Conservation (phyloP, 2,888 invertebrate genomes). For the Ceramica pisi region DNA sequence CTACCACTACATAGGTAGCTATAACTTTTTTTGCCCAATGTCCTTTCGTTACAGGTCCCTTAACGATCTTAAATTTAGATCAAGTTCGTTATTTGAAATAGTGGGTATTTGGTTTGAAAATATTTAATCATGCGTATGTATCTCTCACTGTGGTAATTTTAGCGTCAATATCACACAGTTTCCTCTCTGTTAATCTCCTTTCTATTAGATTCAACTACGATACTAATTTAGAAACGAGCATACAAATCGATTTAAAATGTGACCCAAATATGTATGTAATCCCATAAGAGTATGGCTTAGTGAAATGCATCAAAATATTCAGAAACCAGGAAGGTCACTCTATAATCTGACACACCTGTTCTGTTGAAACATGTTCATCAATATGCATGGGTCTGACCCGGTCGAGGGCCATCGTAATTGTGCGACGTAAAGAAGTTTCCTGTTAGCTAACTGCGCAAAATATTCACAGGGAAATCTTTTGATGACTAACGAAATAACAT, state of each 20-base stretch:
- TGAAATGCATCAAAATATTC: conserved; percentile 3
- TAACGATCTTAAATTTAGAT: not conserved
- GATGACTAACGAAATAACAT: conserved; percentile 1
- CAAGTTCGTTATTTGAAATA: not conserved
- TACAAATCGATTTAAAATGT: too few relatives aligned
- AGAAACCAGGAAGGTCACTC: conserved; percentile 9
- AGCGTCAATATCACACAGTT: too few relatives aligned
- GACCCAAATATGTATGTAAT: too few relatives aligned
- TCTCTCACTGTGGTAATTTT: too few relatives aligned
- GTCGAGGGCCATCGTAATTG: conserved; percentile 7
- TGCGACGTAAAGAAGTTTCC: conserved; percentile 21
- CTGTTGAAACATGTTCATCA: conserved; percentile 26
- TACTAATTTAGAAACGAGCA: too few relatives aligned
- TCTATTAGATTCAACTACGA: too few relatives aligned
- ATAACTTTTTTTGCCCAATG: not conserved
- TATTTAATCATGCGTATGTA: too few relatives aligned
- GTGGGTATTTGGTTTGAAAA: too few relatives aligned
- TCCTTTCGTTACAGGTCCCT: not conserved
- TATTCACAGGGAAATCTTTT: conserved; percentile 38
- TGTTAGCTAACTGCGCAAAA: conserved; percentile 21
- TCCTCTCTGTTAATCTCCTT: too few relatives aligned
- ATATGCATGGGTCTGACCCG: conserved; percentile 36
- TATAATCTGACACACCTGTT: conserved; percentile 37
- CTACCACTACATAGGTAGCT: not conserved
- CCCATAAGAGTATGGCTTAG: too few relatives aligned